phyloP scores from a whole-genome alignment of 1,140 invertebrate species.

The Orius insidiosus region DNA sequence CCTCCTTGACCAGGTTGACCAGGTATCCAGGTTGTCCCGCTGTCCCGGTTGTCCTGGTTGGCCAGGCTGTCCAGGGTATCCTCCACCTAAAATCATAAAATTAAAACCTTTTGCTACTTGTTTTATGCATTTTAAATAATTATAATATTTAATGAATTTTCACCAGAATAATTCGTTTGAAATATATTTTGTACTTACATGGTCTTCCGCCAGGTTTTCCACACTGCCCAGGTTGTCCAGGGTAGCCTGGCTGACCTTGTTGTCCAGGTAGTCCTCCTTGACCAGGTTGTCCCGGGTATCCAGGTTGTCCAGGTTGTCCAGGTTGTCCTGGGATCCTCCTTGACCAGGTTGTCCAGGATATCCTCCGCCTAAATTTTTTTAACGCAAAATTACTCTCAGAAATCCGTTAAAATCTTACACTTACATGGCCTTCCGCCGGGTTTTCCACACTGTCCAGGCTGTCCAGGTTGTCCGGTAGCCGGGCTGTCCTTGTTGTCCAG shows the following conservation, averaged over 20 bases:
- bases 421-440: too few species aligned
- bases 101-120: too few species aligned
- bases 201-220: slow-evolving; percentile 9
- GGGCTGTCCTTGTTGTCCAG: slow-evolving; percentile 8
- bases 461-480: slow-evolving; percentile 19
- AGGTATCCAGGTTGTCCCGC: slow-evolving; percentile 15
- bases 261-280: slow-evolving; percentile 14
- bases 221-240: slow-evolving; percentile 18
- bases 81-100: too few species aligned
- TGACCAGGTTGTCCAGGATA: slow-evolving; percentile 19
- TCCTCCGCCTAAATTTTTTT: too few species aligned
- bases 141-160: too few species aligned
- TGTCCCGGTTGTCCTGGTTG: slow-evolving; percentile 15
- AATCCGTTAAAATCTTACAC: too few species aligned
- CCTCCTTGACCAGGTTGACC: slow-evolving; percentile 20
- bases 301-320: slow-evolving; percentile 4
- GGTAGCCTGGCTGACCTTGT: slow-evolving; percentile 11
- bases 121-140: too few species aligned
- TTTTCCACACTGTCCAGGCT: slow-evolving; percentile 16
- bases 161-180: too few species aligned
- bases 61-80: slow-evolving; percentile 20
- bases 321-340: slow-evolving; percentile 15
- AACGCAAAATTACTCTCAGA: too few species aligned
- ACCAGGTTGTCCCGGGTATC: slow-evolving; percentile 15
- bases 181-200: too few species aligned